Percentiles rank a stretch among this genome's conserved stretches.
Evolutionary conservation across 2,888 invertebrate genomes (phyloP).

Genomic region (Nomada goodeniana): DNA sequence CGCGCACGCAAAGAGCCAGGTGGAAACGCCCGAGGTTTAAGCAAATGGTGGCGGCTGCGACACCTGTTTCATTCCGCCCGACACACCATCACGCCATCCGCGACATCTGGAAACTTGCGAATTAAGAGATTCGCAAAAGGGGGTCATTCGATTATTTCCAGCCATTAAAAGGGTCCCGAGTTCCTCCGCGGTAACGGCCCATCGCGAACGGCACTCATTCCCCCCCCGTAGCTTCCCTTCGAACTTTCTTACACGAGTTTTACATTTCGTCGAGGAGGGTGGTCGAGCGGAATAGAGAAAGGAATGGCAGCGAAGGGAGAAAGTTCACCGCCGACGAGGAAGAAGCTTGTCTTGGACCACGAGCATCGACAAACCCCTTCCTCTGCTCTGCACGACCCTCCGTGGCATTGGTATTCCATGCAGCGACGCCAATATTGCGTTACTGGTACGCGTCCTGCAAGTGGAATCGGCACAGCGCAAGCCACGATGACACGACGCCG

Average conservation of each 20-base stretch:
- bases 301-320: neutral
- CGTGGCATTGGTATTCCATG: constrained; percentile 80
- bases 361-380: constrained; percentile 38
- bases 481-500: constrained; percentile 66
- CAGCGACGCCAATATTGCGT: constrained; percentile 83
- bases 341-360: constrained; percentile 55
- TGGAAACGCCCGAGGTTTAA: constrained; percentile 15
- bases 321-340: constrained; percentile 39
- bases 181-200: constrained; percentile 12
- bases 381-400: constrained; percentile 38
- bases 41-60: constrained; percentile 41
- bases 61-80: constrained; percentile 51
- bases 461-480: constrained; percentile 74
- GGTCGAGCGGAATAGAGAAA: constrained; percentile 9
- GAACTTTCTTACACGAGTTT: constrained; percentile 81
- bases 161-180: constrained; percentile 74
- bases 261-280: constrained; percentile 75
- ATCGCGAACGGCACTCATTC: constrained; percentile 39
- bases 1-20: too few relatives aligned
- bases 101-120: constrained; percentile 76
- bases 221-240: constrained; percentile 62
- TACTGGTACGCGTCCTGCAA: constrained; percentile 82
- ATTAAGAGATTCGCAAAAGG: constrained; percentile 76
- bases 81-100: constrained; percentile 12
- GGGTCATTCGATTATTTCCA: constrained; percentile 79